These are phyloP conservation scores for Sus cebifrons DNA, from an alignment of 2,797 vertebrate species.

Conservation along the genomic window DNA sequence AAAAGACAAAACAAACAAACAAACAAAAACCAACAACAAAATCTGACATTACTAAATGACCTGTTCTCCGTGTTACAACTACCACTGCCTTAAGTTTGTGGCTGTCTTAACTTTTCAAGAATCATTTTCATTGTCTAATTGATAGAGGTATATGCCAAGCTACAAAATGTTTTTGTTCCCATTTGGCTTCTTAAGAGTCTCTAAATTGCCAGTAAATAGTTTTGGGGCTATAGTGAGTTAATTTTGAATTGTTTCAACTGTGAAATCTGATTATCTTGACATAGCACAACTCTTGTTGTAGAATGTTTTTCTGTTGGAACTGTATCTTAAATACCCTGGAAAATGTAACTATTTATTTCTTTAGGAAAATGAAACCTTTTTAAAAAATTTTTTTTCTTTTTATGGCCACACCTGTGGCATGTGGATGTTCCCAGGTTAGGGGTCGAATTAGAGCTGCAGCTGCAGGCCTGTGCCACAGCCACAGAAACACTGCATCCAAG, in stretches of 20 bases:
- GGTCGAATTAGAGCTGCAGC: too few species aligned
- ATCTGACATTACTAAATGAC: neutral
- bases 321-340: slow-evolving; percentile 11
- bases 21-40: neutral
- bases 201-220: slow-evolving; percentile 39
- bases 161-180: slow-evolving; percentile 5
- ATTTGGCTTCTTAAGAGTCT: slow-evolving; percentile 47
- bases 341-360: too few species aligned
- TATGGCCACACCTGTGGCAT: too few species aligned
- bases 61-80: neutral
- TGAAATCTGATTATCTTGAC: slow-evolving; percentile 62
- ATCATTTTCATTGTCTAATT: neutral
- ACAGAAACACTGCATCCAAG: too few species aligned
- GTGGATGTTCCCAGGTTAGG: too few species aligned
- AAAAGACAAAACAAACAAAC: too few species aligned
- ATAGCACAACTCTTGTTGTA: slow-evolving; percentile 1
- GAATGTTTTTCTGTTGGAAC: slow-evolving; percentile 41
- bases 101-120: slow-evolving; percentile 40
- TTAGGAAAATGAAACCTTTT: neutral
- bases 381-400: too few species aligned
- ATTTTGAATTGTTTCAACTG: slow-evolving; percentile 56
- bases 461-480: too few species aligned
- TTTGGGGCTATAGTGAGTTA: slow-evolving; percentile 1
- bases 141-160: neutral
- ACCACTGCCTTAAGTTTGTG: neutral